These are phyloP conservation scores for Acronicta leporina DNA, from an alignment of 2,888 invertebrate species.

Conservation along the genomic window DNA sequence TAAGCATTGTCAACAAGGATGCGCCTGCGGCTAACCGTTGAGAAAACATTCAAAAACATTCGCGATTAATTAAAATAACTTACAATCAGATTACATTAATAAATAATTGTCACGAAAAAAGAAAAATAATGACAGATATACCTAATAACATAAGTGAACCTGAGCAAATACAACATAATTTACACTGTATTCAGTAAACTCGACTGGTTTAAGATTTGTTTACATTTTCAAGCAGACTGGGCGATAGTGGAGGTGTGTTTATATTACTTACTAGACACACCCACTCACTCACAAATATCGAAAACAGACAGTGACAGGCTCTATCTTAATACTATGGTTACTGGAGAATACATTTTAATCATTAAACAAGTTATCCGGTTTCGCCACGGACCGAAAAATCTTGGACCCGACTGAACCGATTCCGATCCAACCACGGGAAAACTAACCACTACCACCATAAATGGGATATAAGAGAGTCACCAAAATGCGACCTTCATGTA, in stretches of 20 bases:
- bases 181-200: background rate
- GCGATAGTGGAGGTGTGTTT: slow-evolving; percentile 3
- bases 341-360: too few species aligned
- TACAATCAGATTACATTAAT: background rate
- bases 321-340: too few species aligned
- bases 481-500: too few species aligned
- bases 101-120: background rate
- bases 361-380: too few species aligned
- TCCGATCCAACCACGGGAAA: too few species aligned
- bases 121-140: background rate
- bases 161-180: background rate
- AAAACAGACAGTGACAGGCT: too few species aligned
- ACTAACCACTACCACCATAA: too few species aligned
- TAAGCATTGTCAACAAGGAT: slow-evolving; percentile 6
- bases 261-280: slow-evolving; percentile 16
- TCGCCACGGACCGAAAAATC: too few species aligned
- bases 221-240: slow-evolving; percentile 9
- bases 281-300: background rate
- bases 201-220: background rate
- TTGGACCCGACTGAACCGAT: too few species aligned
- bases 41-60: slow-evolving; percentile 1
- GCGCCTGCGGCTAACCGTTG: slow-evolving; percentile 9
- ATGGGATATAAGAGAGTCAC: too few species aligned
- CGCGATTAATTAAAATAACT: background rate
- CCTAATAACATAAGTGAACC: background rate